Evolutionary conservation across 2,113 vertebrate species (phyloP), one percentile per base, ranked within the genome.

Genomic region (Ceyx melanurus): DNA sequence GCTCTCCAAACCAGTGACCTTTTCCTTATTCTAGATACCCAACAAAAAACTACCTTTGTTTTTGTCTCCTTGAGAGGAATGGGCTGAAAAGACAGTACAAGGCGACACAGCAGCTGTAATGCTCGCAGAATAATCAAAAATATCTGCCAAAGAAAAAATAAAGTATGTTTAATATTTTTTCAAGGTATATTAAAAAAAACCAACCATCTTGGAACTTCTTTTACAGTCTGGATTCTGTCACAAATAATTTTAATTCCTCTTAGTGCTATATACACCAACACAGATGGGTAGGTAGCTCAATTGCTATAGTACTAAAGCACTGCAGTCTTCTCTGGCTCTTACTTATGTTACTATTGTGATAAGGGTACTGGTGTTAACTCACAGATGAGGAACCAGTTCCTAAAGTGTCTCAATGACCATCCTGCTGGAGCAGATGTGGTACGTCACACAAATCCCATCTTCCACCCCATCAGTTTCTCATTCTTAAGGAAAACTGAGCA

Each of bases 51-150:
- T 93, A 99, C 99, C 98, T 98, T 99, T 72, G 95, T 94, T 62
- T 91, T 50, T 14, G 97, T 86, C 9, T 96, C 93, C 97, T 99
- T 99, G 61, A 99, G 92, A 43, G 99, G 96, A 96, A 99, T 6
- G 6, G 99, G 99, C 92, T 99, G 99, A 15, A 99, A 96, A 85
- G 99, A 99, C 46, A 99, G 81, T 80, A 99, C 99, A 5, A 99
- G 97, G 35, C 99, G 98, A 86, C 98, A 99, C 48, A 98, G 96
- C 18, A 99, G 97, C 75, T 98, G 98, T 53, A 99, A 94, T 11
- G 98, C 98, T 94, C 99, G 98, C 37, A 99, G 97, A 78, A 99
- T 97, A 95, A 99, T 96, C 72, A 99, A 95, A 92, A 99, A 99
- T 46, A 99, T 93, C 99, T 99, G 96, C 26, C 94, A 83, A 82